Evolutionary conservation across 2,113 vertebrate species (phyloP), one percentile per base, ranked within the genome.

Genomic region (Aptenodytes patagonicus): DNA sequence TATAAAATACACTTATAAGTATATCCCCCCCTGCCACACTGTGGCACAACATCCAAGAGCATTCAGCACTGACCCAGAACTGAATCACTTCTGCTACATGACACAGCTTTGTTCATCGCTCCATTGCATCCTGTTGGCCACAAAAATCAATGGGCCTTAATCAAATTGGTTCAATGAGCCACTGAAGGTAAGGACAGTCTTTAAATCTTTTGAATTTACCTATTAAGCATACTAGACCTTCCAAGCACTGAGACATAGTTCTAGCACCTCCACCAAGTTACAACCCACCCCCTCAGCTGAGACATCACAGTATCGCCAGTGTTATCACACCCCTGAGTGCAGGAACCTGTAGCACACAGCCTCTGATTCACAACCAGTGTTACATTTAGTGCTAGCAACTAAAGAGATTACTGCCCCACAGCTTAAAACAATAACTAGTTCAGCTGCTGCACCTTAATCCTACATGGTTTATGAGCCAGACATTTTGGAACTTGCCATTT

Each of bases 341-440:
- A 84, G 81, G 47, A 82, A 66, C 21, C 32, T 34, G 40, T 31
- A 69, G 85, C 47, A 49, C 22, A 47, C 64, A 94, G 46, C 40
- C 86, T 47, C 47, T 52, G 57, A 93, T 40, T 85, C 73, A 82
- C 47, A 66, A 60, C 11, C 25, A 47, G 22, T 2, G n/a, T 28
- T 28, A 68, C 4, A 34, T 49, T 78, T 24, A 73, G 15, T 12
- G 26, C 42, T 1, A 88, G 20, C 28, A 87, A 9, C 61, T 34
- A 3, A 47, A 65, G 22, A 60, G 44, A 28, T 70, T 64, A 64
- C 42, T 64, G 72, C 36, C 21, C 47, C 64, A 64, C n/a, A 64
- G 55, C 38, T 85, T 36, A 82, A 93, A 93, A 79, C 40, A 93
- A 28, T 42, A n/a, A 87, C 60, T 65, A 16, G 13, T 60, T 93